Conservation (phyloP, 2,113 vertebrate genomes). For the Neodontobutis hainanensis region DNA sequence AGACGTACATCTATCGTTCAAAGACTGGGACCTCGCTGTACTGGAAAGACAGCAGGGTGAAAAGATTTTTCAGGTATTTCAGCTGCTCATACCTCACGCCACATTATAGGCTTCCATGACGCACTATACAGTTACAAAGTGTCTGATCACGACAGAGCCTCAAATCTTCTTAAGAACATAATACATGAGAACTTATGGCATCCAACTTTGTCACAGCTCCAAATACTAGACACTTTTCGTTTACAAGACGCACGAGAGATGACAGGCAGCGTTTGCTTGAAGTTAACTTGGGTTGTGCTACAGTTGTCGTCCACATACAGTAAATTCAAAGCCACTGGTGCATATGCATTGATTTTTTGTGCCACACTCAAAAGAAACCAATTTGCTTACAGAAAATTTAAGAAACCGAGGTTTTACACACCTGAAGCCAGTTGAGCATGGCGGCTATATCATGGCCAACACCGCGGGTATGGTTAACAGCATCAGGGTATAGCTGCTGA, state of each 20-base stretch:
- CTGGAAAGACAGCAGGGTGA: not conserved
- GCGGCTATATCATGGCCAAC: slow-evolving; percentile 84
- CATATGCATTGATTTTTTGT: not conserved
- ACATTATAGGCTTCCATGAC: not conserved
- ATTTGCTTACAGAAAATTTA: too few species aligned
- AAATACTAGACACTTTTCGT: slow-evolving; percentile 11
- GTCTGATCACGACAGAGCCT: not conserved
- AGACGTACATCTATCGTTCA: not conserved
- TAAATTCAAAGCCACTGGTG: not conserved
- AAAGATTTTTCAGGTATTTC: slow-evolving; percentile 1
- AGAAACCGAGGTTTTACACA: slow-evolving; percentile 22
- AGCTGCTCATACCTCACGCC: not conserved
- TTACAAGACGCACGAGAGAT: not conserved
- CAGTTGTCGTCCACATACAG: not conserved
- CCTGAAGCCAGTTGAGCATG: slow-evolving; percentile 91
- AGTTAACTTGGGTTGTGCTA: not conserved
- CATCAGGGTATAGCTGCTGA: slow-evolving; percentile 88
- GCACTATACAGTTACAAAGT: not conserved
- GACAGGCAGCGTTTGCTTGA: too few species aligned
- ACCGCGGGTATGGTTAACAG: slow-evolving; percentile 83
- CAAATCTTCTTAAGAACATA: not conserved
- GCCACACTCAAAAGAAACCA: too few species aligned
- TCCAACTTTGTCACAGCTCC: not conserved
- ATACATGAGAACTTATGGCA: not conserved
- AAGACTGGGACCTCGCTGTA: not conserved